Base-by-base conservation (phyloP, 2,888 invertebrate genomes). In the Yponomeuta malinellus region DNA sequence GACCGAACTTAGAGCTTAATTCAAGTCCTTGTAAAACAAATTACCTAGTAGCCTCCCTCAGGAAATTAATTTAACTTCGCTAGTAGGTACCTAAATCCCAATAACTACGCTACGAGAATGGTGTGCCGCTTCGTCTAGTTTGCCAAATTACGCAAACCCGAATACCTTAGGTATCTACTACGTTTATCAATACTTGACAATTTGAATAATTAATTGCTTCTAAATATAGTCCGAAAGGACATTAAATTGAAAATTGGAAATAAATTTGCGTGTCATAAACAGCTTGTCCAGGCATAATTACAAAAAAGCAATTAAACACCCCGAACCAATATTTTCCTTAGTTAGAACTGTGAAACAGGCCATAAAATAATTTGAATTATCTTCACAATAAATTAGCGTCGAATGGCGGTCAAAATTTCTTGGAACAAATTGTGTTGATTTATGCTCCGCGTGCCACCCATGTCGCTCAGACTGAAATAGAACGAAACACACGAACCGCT, bases 401-500 rank as follows among this genome's bases (percentile, higher is more conserved):
- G 48, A 80, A 77, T 75, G 78, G 77, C 81, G 77, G 79, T 82
- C 80, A 80, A 81, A 81, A 76, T 78, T 84, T 87, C 86, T 82
- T 79, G 84, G 87, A 89, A 87, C 87, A 86, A 86, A 88, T 88
- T 86, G 84, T 84, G 81, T 82, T 88, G 86, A 87, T 86, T 87
- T 86, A 87, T 81, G 81, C 77, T 76, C 75, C 76, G 72, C 77
- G 77, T 77, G 82, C 89, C 89, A 89, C 89, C 89, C 89, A 89
- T 83, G 84, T 83, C 78, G 88, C 76, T 73, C 74, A 76, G 76
- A 75, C 82, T 73, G 77, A 85, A 88, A 89, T 89, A 89, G 88
- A 86, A 80, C 70, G 64, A 8, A 59, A 59, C 65, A 65, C 68
- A 68, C 67, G 67, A 29, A 48, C 69, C 12, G 69, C 69, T 37